Evolutionary conservation across 2,113 vertebrate species (phyloP), one percentile per base, ranked within the genome.

Genomic region (Daubentonia madagascariensis): DNA sequence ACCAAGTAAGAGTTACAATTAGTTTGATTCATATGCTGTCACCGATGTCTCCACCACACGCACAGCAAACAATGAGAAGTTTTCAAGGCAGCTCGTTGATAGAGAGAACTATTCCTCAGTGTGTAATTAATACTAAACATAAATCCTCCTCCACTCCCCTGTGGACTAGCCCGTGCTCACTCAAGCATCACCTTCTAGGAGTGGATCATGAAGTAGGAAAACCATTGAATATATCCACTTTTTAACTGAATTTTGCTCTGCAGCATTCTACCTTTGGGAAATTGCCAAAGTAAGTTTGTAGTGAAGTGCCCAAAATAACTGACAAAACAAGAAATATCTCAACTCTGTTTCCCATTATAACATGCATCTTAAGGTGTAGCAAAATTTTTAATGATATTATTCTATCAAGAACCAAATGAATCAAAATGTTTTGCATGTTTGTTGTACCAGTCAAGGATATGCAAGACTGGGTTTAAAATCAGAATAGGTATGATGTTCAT

Each of bases 121-220:
- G 94, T 94, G 97, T 98, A 96, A 98, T 98, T 97, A 96, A 97
- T 97, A 94, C 89, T 59, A 97, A 96, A 96, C 96, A 98, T 96
- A 97, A 97, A 92, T 35, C 96, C 91, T 86, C 91, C 96, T 91
- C 83, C 91, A 45, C 30, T 23, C 79, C 5, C 83, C 50, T 70
- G 72, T 11, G 28, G 48, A 85, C 40, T 11, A 23, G 23, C 50
- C 9, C 37, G 0, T 6, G 79, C 78, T 93, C 50, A 18, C 93
- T 37, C 0, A 1, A 81, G 65, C 17, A 43, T 48, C 59, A 7
- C 14, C 70, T 84, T 18, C 79, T 32, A 5, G 5, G 30, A 84
- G 35, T 22, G 54, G 28, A 13, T 87, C 79, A 30, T 40, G 28
- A 45, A 72, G n/a, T 3, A 61, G 20, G 23, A 70, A 96, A 96